These are phyloP conservation scores for Montipora cactus DNA, from an alignment of 64 coral and sea anemone species.

Conservation along the genomic window DNA sequence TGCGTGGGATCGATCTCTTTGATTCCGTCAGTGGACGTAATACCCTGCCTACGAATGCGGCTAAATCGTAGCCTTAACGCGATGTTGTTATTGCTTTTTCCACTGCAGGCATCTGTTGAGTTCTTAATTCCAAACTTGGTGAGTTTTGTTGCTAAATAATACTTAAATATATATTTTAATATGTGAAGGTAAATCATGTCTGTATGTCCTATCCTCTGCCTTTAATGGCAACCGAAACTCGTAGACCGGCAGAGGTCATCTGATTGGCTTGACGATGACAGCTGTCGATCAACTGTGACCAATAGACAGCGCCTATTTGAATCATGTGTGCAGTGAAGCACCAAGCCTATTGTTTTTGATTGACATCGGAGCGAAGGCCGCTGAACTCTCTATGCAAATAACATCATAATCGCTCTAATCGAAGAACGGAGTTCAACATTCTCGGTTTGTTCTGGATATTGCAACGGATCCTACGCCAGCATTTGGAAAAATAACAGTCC, in stretches of 20 bases:
- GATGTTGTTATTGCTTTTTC: too few species aligned
- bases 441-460: background rate
- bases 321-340: slow-evolving; percentile 40
- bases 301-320: background rate
- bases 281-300: slow-evolving; percentile 32
- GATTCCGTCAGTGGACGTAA: too few species aligned
- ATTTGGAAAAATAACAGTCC: background rate
- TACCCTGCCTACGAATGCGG: too few species aligned
- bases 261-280: slow-evolving; percentile 25
- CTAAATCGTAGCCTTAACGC: too few species aligned
- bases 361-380: slow-evolving; percentile 30
- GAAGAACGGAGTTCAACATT: background rate
- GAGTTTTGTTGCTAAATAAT: too few species aligned
- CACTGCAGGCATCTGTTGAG: too few species aligned
- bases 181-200: too few species aligned
- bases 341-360: slow-evolving; percentile 24
- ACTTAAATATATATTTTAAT: too few species aligned
- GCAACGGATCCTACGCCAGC: background rate
- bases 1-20: too few species aligned
- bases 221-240: background rate
- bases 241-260: too few species aligned
- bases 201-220: too few species aligned
- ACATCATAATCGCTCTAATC: background rate
- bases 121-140: too few species aligned
- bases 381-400: slow-evolving; percentile 27